These are phyloP conservation scores for Actinia equina DNA, from an alignment of 64 coral and sea anemone species.

Conservation along the genomic window DNA sequence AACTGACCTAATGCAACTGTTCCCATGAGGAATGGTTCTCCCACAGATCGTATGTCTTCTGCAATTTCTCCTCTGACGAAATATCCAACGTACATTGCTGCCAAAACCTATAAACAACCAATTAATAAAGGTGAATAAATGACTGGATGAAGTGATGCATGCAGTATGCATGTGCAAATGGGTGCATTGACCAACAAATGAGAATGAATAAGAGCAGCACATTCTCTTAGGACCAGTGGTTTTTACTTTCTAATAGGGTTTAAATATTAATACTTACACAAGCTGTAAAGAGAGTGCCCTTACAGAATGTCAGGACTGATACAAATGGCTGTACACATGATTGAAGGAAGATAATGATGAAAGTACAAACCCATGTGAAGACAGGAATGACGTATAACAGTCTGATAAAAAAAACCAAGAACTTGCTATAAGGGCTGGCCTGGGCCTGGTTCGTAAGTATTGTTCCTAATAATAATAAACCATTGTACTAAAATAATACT, in stretches of 20 bases:
- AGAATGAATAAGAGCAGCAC: no score
- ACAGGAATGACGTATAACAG: conserved; percentile 23
- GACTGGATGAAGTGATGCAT: background rate
- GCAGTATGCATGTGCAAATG: no score
- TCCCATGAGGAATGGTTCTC: conserved; percentile 35
- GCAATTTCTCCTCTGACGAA: background rate
- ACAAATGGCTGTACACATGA: conserved; percentile 32
- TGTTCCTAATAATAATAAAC: no score
- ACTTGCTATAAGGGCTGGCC: no score
- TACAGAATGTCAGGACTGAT: conserved; percentile 24
- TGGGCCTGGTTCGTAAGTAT: no score
- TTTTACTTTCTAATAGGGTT: no score
- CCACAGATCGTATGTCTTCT: conserved; percentile 2
- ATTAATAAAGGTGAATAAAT: background rate
- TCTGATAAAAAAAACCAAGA: background rate
- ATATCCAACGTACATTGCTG: conserved; percentile 12
- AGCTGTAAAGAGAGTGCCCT: conserved; percentile 19
- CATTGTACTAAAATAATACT: no score
- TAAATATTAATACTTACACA: conserved; percentile 18
- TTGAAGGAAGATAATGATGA: conserved; percentile 34
- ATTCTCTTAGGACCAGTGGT: no score
- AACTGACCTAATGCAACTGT: conserved; percentile 41
- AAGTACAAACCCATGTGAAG: conserved; percentile 34
- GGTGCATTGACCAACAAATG: background rate
- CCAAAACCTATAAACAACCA: background rate